phyloP scores from a whole-genome alignment of 2,797 vertebrate species.

The Meriones psammophilus region DNA sequence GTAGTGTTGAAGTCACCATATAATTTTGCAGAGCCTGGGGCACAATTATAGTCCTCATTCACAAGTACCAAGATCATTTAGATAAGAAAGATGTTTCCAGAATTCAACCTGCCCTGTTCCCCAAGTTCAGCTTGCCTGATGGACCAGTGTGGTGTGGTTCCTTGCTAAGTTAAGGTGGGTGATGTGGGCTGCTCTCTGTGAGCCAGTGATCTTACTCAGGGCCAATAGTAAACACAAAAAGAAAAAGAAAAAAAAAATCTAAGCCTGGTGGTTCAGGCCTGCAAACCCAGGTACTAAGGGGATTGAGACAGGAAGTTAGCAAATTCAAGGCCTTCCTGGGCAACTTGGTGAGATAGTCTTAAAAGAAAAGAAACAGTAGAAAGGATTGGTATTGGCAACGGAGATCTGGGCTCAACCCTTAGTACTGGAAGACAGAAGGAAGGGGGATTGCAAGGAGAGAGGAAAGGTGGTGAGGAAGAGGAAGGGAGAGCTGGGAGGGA shows the following conservation, averaged over 20 bases:
- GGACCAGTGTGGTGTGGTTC: neutral
- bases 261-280: neutral
- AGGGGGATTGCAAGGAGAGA: neutral
- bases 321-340: neutral
- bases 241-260: neutral
- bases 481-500: neutral
- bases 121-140: neutral
- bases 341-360: neutral
- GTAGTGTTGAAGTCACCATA: slow-evolving; percentile 37
- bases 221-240: neutral
- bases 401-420: neutral
- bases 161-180: neutral
- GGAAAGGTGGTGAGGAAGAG: neutral
- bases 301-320: neutral
- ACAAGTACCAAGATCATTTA: neutral
- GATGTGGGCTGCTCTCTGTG: neutral
- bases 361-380: neutral
- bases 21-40: slow-evolving; percentile 53
- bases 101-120: neutral
- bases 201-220: neutral
- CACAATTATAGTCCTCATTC: slow-evolving; percentile 17
- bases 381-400: neutral
- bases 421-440: neutral
- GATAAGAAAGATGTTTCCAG: neutral
- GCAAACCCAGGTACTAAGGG: neutral